Conservation (phyloP, 2,113 vertebrate genomes). For the Galbula dea region DNA sequence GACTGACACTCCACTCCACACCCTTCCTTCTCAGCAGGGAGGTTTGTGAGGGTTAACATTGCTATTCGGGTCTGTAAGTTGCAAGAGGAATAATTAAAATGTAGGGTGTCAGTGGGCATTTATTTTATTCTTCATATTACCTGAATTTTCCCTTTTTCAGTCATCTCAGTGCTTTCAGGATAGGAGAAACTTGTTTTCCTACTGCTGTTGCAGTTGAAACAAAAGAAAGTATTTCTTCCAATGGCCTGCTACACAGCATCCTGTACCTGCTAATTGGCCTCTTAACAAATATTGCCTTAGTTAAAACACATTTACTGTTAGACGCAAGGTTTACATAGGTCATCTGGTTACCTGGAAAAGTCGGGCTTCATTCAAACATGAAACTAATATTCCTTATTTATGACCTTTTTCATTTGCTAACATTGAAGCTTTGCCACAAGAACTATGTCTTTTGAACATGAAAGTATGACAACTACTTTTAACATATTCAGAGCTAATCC, state of each 20-base stretch:
- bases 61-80: neutral
- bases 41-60: neutral
- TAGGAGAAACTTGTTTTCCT: neutral
- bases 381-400: neutral
- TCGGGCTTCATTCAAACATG: neutral
- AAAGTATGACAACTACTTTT: neutral
- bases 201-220: neutral
- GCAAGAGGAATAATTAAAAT: neutral
- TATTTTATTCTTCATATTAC: neutral
- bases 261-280: neutral
- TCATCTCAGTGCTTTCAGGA: neutral
- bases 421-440: neutral
- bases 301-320: neutral
- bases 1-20: neutral
- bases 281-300: neutral
- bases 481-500: neutral
- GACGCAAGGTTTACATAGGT: neutral
- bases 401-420: neutral
- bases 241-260: neutral
- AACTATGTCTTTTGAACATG: neutral
- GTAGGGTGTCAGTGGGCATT: neutral
- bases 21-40: fast-evolving
- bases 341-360: neutral
- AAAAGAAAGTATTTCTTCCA: neutral
- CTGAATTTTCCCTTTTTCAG: neutral